Conservation (phyloP, 2,888 invertebrate genomes). For the Agelastica alni region DNA sequence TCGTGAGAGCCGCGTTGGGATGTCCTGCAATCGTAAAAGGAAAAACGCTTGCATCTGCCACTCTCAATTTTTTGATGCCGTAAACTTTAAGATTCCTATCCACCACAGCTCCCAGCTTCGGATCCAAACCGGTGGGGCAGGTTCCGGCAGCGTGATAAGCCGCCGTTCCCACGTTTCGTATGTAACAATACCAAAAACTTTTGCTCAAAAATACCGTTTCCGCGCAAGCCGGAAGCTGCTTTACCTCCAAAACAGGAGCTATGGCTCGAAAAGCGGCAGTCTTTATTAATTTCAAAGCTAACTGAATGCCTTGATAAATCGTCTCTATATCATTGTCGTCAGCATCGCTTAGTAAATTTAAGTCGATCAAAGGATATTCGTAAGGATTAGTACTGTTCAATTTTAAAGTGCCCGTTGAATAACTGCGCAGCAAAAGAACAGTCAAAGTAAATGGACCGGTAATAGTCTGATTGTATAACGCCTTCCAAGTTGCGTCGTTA, state of each 20-base stretch:
- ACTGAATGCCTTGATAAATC: conserved; percentile 59
- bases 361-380: conserved; percentile 63
- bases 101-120: conserved; percentile 64
- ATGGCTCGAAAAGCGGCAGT: conserved; percentile 60
- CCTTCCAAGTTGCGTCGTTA: conserved; percentile 2
- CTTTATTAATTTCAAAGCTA: conserved; percentile 55
- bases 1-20: conserved; percentile 68
- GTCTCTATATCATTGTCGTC: conserved; percentile 55
- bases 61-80: conserved; percentile 63
- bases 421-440: conserved; percentile 29
- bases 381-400: conserved; percentile 33
- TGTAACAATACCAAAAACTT: conserved; percentile 70
- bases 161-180: conserved; percentile 40
- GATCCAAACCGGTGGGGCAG: conserved; percentile 63
- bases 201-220: conserved; percentile 60
- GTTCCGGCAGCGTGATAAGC: conserved; percentile 8
- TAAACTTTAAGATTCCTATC: conserved; percentile 64
- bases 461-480: not conserved
- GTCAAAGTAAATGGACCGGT: conserved; percentile 14
- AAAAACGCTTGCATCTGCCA: conserved; percentile 69
- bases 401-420: conserved; percentile 65
- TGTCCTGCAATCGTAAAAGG: conserved; percentile 67
- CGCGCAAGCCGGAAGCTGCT: conserved; percentile 53
- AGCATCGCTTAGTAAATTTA: conserved; percentile 66
- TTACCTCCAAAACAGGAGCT: conserved; percentile 50